These are phyloP conservation scores for Chrysemys picta DNA, from an alignment of 2,113 vertebrate species.

Conservation along the genomic window DNA sequence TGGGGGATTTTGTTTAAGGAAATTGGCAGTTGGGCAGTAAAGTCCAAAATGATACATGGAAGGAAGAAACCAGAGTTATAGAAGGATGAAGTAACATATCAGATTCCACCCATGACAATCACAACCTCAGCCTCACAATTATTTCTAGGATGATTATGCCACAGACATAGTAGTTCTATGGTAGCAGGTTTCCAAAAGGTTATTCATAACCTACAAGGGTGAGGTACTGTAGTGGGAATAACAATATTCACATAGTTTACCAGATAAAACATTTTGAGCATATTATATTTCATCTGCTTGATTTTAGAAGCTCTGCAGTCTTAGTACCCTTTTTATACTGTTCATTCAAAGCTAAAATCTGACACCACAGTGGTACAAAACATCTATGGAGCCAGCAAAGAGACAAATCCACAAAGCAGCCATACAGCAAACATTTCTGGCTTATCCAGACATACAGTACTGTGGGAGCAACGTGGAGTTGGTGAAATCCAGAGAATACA, in stretches of 20 bases:
- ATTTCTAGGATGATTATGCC: slow-evolving; percentile 20
- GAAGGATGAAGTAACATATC: slow-evolving; percentile 52
- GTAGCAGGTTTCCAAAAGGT: neutral
- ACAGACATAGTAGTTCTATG: neutral
- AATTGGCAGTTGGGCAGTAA: slow-evolving; percentile 28
- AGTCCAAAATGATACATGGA: slow-evolving; percentile 35
- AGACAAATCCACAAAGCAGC: neutral
- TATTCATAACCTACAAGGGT: neutral
- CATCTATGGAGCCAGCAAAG: neutral
- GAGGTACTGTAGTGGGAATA: neutral
- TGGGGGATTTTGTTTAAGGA: slow-evolving; percentile 15
- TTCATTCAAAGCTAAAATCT: neutral
- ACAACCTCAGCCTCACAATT: slow-evolving; percentile 39
- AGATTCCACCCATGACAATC: slow-evolving; percentile 43
- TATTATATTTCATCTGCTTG: neutral
- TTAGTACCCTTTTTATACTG: neutral
- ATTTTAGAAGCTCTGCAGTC: neutral
- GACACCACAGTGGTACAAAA: neutral
- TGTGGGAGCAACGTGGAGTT: neutral
- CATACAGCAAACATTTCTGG: neutral
- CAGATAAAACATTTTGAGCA: neutral
- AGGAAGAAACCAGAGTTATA: slow-evolving; percentile 35
- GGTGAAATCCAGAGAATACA: neutral
- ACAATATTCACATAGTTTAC: neutral
- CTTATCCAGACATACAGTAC: neutral